phyloP scores from a whole-genome alignment of 2,888 invertebrate species.

The Chrysodeixis includens region DNA sequence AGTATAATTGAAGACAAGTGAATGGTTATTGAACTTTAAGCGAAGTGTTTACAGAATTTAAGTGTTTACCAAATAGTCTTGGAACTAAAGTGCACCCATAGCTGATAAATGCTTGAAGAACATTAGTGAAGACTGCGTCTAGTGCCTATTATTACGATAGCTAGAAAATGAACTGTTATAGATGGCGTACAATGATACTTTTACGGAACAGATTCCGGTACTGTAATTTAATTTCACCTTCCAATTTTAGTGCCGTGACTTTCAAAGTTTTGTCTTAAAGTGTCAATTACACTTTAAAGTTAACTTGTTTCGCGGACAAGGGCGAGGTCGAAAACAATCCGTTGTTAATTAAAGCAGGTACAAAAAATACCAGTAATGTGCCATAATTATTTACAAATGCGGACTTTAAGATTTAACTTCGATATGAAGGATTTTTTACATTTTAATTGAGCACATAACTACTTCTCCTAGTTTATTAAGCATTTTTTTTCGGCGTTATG shows the following conservation, averaged over 20 bases:
- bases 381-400: not conserved
- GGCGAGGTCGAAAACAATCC: not conserved
- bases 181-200: not conserved
- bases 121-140: not conserved
- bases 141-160: not conserved
- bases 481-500: not conserved
- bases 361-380: not conserved
- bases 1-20: conserved; percentile 40
- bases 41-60: not conserved
- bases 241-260: not conserved
- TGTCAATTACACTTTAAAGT: not conserved
- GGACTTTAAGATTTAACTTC: not conserved
- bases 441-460: not conserved
- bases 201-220: not conserved
- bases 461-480: not conserved
- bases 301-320: not conserved
- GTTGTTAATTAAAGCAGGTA: not conserved
- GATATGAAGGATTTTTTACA: not conserved
- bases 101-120: not conserved
- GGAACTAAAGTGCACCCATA: not conserved
- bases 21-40: not conserved
- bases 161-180: not conserved
- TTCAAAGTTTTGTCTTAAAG: not conserved
- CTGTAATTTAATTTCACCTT: not conserved
- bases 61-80: not conserved